Conservation (phyloP, 2,113 vertebrate genomes). For the Rhinoptilus africanus region DNA sequence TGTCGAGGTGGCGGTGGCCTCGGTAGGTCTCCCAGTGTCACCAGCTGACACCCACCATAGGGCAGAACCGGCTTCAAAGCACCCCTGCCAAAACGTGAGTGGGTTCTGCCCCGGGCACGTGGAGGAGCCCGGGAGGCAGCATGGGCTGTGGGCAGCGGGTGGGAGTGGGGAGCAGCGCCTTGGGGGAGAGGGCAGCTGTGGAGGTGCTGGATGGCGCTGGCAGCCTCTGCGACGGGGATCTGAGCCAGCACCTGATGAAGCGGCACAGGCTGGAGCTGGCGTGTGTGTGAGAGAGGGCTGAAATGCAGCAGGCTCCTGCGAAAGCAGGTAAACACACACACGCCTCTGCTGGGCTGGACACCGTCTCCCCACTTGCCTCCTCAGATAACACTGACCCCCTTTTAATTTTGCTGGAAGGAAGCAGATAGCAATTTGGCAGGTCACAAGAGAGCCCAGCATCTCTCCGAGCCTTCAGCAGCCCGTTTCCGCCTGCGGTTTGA, state of each 20-base stretch:
- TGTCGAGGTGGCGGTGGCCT: background rate
- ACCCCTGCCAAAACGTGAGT: background rate
- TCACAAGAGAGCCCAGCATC: slow-evolving; percentile 33
- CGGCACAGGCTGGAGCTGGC: background rate
- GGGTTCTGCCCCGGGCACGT: background rate
- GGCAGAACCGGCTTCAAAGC: fast-evolving
- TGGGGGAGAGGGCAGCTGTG: background rate
- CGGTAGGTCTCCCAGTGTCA: background rate
- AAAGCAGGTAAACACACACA: fast-evolving
- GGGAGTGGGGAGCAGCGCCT: background rate
- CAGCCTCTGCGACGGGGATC: background rate
- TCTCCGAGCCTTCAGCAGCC: background rate
- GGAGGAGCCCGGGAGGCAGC: background rate
- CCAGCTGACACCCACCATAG: background rate
- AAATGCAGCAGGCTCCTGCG: background rate
- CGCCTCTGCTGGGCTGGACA: background rate
- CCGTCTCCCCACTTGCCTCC: background rate
- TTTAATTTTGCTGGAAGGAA: slow-evolving; percentile 32
- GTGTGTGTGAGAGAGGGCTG: background rate
- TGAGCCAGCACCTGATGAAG: background rate
- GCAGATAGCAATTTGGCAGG: slow-evolving; percentile 9
- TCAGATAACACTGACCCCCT: background rate
- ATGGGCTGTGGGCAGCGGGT: background rate
- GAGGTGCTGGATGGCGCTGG: background rate
- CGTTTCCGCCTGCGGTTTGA: background rate